Evolutionary conservation across 2,888 invertebrate genomes (phyloP).

Genomic region (Drosophila setosimentum): DNA sequence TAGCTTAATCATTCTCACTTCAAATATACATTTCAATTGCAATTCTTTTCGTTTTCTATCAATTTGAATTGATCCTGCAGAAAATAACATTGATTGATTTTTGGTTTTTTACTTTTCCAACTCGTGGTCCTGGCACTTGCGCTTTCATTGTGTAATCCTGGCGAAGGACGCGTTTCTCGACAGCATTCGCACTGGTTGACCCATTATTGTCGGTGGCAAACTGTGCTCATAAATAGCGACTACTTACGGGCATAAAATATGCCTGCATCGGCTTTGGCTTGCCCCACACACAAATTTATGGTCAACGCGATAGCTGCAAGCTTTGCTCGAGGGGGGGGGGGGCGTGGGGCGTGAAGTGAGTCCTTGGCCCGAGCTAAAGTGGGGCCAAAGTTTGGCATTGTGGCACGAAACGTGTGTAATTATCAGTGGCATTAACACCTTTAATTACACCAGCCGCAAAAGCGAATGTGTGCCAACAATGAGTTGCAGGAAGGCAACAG

Average conservation of each 20-base stretch:
- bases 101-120: background rate
- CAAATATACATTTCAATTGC: background rate
- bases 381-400: slow-evolving; percentile 14
- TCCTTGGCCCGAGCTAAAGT: slow-evolving; percentile 28
- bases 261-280: slow-evolving; percentile 43
- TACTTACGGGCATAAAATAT: slow-evolving; percentile 69
- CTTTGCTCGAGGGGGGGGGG: background rate
- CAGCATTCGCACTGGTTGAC: background rate
- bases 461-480: slow-evolving; percentile 64
- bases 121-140: background rate
- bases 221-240: slow-evolving; percentile 51
- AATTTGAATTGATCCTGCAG: background rate
- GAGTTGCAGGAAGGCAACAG: background rate
- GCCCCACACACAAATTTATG: slow-evolving; percentile 60
- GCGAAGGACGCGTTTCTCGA: too few species aligned
- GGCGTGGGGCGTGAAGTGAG: background rate
- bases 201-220: slow-evolving; percentile 30
- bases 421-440: slow-evolving; percentile 79
- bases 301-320: slow-evolving; percentile 56
- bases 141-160: background rate
- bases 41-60: background rate
- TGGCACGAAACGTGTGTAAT: slow-evolving; percentile 57
- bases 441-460: slow-evolving; percentile 67
- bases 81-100: background rate
- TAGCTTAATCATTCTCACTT: background rate